phyloP scores from a whole-genome alignment of 2,797 vertebrate genomes.

The Sebastes reedi region DNA sequence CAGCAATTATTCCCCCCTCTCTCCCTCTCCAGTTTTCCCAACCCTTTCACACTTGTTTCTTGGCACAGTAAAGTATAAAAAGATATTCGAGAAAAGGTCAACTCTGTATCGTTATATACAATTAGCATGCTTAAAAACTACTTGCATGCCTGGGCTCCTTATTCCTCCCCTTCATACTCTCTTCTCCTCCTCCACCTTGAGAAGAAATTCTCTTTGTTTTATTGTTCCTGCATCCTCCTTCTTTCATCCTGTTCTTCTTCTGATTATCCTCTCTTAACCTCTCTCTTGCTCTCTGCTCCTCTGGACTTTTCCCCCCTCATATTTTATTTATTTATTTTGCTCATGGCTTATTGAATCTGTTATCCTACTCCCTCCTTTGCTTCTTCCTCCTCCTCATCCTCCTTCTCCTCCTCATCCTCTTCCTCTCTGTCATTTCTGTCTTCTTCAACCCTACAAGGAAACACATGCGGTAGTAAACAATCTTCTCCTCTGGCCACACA shows the following conservation, averaged over 20 bases:
- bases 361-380: neutral
- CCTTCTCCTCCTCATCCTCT: neutral
- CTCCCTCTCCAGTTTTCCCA: neutral
- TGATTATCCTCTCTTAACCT: slow-evolving; percentile 1
- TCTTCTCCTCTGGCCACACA: neutral
- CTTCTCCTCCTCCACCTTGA: neutral
- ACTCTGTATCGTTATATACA: neutral
- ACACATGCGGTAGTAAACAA: slow-evolving; percentile 13
- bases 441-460: neutral
- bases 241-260: neutral
- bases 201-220: neutral
- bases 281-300: neutral
- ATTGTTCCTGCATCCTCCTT: neutral
- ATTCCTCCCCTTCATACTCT: neutral
- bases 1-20: slow-evolving; percentile 39
- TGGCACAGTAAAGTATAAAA: neutral
- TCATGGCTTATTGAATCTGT: slow-evolving; percentile 18
- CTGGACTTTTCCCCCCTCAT: neutral
- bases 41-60: slow-evolving; percentile 14
- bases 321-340: slow-evolving; percentile 27
- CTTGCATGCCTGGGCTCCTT: neutral
- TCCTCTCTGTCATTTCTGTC: slow-evolving; percentile 5
- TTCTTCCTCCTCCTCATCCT: neutral
- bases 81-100: slow-evolving; percentile 26
- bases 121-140: slow-evolving; percentile 4